phyloP scores from a whole-genome alignment of 2,888 invertebrate genomes.

The Cryptocheilus praepositus region DNA sequence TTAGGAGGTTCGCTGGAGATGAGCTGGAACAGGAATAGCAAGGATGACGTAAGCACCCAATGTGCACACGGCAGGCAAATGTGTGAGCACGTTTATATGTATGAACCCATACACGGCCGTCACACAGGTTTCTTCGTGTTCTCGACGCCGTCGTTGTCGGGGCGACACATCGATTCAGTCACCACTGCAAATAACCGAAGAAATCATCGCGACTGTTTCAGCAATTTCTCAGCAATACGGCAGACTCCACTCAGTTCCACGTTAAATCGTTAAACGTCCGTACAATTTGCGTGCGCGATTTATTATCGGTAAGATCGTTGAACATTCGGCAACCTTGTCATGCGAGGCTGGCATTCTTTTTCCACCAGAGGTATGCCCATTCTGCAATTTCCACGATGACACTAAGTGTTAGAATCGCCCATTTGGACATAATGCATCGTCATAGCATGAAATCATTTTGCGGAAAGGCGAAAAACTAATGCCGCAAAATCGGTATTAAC shows the following conservation, averaged over 20 bases:
- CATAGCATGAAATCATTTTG: no score
- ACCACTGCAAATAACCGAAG: slow-evolving; percentile 57
- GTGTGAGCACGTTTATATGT: background rate
- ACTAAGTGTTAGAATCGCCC: no score
- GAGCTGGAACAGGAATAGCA: slow-evolving; percentile 60
- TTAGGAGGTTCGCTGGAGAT: slow-evolving; percentile 49
- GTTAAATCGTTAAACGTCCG: no score
- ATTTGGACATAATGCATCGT: no score
- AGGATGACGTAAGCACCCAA: slow-evolving; percentile 59
- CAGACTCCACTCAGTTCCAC: background rate
- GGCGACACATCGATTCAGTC: slow-evolving; percentile 48
- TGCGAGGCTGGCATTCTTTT: no score
- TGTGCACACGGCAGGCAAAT: slow-evolving; percentile 28
- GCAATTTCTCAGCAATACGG: background rate
- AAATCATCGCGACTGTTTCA: slow-evolving; percentile 25
- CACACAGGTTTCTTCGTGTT: slow-evolving; percentile 1
- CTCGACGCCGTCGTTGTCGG: slow-evolving; percentile 16
- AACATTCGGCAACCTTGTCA: no score
- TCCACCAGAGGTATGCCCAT: no score
- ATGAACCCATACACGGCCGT: background rate
- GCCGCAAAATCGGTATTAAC: no score
- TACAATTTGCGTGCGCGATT: background rate
- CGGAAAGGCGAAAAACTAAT: no score
- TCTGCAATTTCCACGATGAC: no score
- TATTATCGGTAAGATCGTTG: no score